phyloP scores from a whole-genome alignment of 2,797 vertebrate species.

The Sparus aurata region DNA sequence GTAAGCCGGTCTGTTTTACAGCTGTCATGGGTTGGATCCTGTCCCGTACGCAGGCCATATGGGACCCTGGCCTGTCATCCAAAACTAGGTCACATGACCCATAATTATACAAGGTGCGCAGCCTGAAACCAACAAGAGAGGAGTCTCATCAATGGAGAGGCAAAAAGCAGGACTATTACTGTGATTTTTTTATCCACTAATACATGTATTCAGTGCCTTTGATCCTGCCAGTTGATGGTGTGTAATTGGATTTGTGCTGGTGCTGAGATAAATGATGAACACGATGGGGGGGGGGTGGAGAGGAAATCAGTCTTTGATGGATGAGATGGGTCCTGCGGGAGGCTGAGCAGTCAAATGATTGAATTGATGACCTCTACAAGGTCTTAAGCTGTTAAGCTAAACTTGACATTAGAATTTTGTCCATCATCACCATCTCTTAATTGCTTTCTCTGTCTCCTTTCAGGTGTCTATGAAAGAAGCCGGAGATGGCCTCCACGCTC shows the following conservation, averaged over 20 bases:
- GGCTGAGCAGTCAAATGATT: conserved; percentile 12
- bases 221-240: neutral
- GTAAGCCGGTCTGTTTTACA: conserved; percentile 62
- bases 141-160: conserved; percentile 15
- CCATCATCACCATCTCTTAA: conserved; percentile 10
- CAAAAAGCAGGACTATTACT: neutral
- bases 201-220: conserved; percentile 3
- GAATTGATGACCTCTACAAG: conserved; percentile 7
- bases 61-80: conserved; percentile 64
- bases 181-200: conserved; percentile 8
- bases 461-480: conserved; percentile 98
- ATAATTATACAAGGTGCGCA: conserved; percentile 66
- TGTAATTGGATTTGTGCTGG: conserved; percentile 29
- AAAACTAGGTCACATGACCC: conserved; percentile 79
- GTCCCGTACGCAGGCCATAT: conserved; percentile 70
- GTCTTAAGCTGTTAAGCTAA: conserved; percentile 3
- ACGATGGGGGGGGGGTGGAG: neutral
- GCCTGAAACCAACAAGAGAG: conserved; percentile 41
- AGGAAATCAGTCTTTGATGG: conserved; percentile 29
- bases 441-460: conserved; percentile 42
- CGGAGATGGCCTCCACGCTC: conserved; percentile 95
- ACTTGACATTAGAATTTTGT: conserved; percentile 15
- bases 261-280: conserved; percentile 35
- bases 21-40: conserved; percentile 71
- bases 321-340: conserved; percentile 28